Evolutionary conservation across 1,140 invertebrate species (phyloP).

Genomic region (Papilio polytes): DNA sequence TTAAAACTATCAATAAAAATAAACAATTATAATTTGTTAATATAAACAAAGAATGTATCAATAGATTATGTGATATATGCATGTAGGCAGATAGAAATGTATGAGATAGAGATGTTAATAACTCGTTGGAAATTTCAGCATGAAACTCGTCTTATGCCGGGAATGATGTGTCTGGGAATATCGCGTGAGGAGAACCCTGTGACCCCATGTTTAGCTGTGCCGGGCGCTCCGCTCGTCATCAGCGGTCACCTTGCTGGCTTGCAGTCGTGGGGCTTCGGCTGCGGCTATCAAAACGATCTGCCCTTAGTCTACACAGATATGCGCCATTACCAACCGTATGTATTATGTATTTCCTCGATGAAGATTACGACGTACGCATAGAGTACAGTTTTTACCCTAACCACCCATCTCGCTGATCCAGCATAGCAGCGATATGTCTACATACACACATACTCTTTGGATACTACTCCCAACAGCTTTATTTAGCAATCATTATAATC

Average conservation of each 20-base stretch:
- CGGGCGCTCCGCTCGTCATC: constrained; percentile 66
- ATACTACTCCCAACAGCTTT: background rate
- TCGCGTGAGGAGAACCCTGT: constrained; percentile 54
- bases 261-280: constrained; percentile 73
- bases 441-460: background rate
- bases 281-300: constrained; percentile 63
- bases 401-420: no score
- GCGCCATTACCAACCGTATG: constrained; percentile 55
- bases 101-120: background rate
- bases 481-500: background rate
- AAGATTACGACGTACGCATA: background rate
- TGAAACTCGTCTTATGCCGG: constrained; percentile 44
- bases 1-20: background rate
- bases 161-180: constrained; percentile 65
- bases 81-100: no score
- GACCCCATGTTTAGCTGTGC: constrained; percentile 62
- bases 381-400: background rate
- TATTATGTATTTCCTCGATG: constrained; percentile 3
- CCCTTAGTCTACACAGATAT: constrained; percentile 66
- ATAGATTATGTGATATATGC: no score
- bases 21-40: no score
- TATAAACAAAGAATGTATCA: no score
- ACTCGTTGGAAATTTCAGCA: constrained; percentile 45
- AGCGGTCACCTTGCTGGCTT: constrained; percentile 54
- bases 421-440: background rate